phyloP scores from a whole-genome alignment of 2,797 vertebrate species.

The Phalanger gymnotis region DNA sequence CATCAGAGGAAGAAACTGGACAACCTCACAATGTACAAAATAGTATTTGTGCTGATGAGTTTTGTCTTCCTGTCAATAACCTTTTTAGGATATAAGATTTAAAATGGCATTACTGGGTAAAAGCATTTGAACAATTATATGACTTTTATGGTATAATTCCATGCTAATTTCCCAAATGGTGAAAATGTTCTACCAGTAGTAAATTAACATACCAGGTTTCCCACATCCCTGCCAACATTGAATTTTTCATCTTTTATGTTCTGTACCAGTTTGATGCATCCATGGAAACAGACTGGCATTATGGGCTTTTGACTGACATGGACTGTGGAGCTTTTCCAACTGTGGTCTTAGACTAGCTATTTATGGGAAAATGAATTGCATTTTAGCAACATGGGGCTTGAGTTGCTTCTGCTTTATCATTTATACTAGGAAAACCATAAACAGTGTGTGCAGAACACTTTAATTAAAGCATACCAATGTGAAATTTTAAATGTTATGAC shows the following conservation, averaged over 20 bases:
- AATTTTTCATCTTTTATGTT: neutral
- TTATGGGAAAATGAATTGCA: neutral
- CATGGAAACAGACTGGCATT: neutral
- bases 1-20: neutral
- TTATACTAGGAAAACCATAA: neutral
- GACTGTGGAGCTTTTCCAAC: neutral
- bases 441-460: neutral
- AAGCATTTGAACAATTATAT: neutral
- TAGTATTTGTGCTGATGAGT: neutral
- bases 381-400: neutral
- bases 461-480: neutral
- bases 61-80: neutral
- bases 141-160: accelerated
- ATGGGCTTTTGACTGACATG: neutral
- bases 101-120: neutral
- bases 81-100: neutral
- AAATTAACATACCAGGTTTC: neutral
- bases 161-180: neutral
- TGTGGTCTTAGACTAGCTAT: neutral
- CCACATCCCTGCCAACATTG: neutral
- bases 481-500: neutral
- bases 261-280: neutral
- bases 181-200: neutral
- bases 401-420: neutral
- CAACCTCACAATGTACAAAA: neutral